phyloP scores from a whole-genome alignment of 1,140 invertebrate genomes.

The Pseudoatta argentina region DNA sequence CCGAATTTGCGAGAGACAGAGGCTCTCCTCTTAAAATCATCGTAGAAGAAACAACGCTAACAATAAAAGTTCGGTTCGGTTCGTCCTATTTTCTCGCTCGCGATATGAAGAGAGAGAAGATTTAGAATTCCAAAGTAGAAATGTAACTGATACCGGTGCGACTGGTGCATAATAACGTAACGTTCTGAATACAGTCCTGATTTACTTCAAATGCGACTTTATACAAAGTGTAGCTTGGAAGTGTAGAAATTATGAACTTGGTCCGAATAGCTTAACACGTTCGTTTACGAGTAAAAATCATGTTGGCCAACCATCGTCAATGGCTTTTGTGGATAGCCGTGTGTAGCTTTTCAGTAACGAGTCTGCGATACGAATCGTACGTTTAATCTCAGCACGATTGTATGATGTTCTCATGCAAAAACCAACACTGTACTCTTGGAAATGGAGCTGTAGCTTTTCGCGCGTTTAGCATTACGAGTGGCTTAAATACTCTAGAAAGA shows the following conservation, averaged over 20 bases:
- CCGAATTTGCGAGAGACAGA: not conserved
- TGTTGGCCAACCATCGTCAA: constrained; percentile 14
- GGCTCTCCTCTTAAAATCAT: not conserved
- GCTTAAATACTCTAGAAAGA: constrained; percentile 30
- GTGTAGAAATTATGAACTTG: constrained; percentile 22
- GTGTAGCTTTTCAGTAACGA: constrained; percentile 38
- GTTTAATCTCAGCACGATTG: constrained; percentile 22
- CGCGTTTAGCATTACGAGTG: not conserved
- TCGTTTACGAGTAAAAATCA: constrained; percentile 15
- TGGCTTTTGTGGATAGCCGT: not conserved
- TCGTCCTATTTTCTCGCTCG: not conserved
- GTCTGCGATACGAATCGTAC: not conserved
- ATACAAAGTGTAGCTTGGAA: not conserved
- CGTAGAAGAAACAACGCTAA: not conserved
- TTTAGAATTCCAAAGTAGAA: constrained; percentile 11
- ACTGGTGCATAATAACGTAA: constrained; percentile 6
- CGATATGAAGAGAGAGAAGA: no score
- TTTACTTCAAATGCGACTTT: constrained; percentile 10
- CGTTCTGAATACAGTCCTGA: constrained; percentile 16
- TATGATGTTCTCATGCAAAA: constrained; percentile 21
- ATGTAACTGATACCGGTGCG: constrained; percentile 9
- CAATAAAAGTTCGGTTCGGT: not conserved
- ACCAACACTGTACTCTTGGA: not conserved
- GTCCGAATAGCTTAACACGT: not conserved
- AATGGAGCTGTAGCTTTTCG: constrained; percentile 15